A percentile compares a stretch with the other conserved stretches of the same genome.
phyloP scores from a whole-genome alignment of 2,113 vertebrate genomes.

The Amphiprion percula region DNA sequence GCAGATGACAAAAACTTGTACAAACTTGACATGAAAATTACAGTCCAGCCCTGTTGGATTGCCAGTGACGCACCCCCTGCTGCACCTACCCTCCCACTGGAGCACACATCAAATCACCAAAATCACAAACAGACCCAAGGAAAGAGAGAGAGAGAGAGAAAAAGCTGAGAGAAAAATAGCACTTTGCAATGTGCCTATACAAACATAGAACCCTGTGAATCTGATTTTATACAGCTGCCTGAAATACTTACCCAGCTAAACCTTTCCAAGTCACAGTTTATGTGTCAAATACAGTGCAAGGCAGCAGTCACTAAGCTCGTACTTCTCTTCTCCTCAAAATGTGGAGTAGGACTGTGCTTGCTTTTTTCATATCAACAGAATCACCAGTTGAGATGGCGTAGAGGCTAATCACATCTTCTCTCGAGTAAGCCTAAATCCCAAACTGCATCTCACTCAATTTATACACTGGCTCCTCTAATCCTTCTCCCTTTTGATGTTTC shows the following conservation, averaged over 20 bases:
- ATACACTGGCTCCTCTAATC: conserved; percentile 58
- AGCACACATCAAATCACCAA: conserved; percentile 19
- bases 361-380: conserved; percentile 57
- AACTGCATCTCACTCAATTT: conserved; percentile 61
- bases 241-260: conserved; percentile 33
- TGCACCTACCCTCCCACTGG: conserved; percentile 16
- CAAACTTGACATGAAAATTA: conserved; percentile 47
- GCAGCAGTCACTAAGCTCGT: conserved; percentile 2
- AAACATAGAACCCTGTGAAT: conserved; percentile 11
- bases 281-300: conserved; percentile 43
- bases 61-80: conserved; percentile 15
- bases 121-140: not conserved
- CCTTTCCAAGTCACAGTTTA: conserved; percentile 42
- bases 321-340: conserved; percentile 14
- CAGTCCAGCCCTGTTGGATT: conserved; percentile 1
- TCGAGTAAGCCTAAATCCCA: conserved; percentile 48
- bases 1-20: conserved; percentile 11
- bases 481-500: conserved; percentile 59
- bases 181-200: conserved; percentile 22
- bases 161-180: conserved; percentile 29
- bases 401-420: conserved; percentile 63
- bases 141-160: not conserved
- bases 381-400: conserved; percentile 37
- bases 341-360: conserved; percentile 24
- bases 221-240: conserved; percentile 26